Evolutionary conservation across 1,140 invertebrate genomes (phyloP).

Genomic region (Berghia stephanieae): DNA sequence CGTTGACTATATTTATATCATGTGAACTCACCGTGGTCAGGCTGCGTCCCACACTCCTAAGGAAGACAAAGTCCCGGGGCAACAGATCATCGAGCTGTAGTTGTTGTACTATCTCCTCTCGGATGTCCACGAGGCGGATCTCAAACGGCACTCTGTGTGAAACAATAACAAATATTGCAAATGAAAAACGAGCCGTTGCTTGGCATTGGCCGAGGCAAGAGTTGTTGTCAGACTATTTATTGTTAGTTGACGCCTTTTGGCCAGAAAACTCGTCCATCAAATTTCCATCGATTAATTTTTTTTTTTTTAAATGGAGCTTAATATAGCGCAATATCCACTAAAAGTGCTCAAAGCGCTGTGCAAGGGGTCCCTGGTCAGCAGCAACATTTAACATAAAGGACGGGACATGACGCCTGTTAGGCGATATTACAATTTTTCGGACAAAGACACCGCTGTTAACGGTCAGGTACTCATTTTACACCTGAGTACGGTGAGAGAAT

Average conservation of each 20-base stretch:
- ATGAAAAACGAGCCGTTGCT: background rate
- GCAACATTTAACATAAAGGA: no score
- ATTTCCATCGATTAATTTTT: background rate
- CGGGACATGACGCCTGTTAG: no score
- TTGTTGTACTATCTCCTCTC: constrained; percentile 62
- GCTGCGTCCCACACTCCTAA: constrained; percentile 65
- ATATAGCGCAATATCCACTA: no score
- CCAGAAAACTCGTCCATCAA: no score
- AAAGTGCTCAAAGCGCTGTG: no score
- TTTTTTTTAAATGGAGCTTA: background rate
- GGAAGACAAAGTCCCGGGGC: constrained; percentile 64
- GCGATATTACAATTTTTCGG: no score
- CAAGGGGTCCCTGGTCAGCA: no score
- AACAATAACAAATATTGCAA: background rate
- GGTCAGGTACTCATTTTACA: no score
- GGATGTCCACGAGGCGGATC: constrained; percentile 52
- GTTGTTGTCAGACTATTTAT: background rate
- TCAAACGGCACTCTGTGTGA: constrained; percentile 61
- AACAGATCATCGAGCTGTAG: constrained; percentile 55
- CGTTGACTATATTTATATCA: no score
- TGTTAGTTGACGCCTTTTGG: background rate
- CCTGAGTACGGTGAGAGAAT: no score
- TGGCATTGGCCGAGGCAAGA: background rate
- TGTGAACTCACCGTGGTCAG: constrained; percentile 64
- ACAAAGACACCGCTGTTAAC: no score